A percentile compares a stretch with the other conserved stretches of the same genome.
Conservation (phyloP, 1,140 invertebrate species). For the Papilio machaon region DNA sequence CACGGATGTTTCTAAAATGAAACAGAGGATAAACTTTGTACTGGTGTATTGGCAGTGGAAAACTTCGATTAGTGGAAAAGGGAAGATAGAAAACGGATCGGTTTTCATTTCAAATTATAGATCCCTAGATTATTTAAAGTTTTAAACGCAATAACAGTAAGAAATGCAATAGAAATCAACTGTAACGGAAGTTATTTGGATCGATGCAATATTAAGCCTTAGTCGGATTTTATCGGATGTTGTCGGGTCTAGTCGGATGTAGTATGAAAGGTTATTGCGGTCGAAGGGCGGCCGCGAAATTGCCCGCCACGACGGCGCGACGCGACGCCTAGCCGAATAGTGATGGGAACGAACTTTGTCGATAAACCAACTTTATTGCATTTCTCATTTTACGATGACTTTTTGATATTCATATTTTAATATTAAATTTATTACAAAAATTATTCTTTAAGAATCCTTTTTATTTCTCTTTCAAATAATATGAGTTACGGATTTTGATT, state of each 20-base stretch:
- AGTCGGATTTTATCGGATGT: not conserved
- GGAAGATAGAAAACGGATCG: too few species aligned
- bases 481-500: too few species aligned
- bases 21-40: too few species aligned
- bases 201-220: not conserved
- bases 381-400: not conserved
- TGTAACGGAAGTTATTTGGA: not conserved
- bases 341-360: slow-evolving; percentile 5
- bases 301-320: slow-evolving; percentile 4
- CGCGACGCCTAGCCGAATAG: slow-evolving; percentile 6
- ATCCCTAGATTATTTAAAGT: too few species aligned
- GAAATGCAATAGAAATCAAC: too few species aligned
- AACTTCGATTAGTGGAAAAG: too few species aligned
- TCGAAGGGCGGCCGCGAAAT: slow-evolving; percentile 17
- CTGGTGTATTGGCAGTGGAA: too few species aligned
- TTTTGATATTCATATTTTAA: not conserved
- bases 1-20: too few species aligned
- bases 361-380: slow-evolving; percentile 3
- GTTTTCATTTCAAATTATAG: too few species aligned
- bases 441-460: too few species aligned
- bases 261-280: slow-evolving; percentile 13
- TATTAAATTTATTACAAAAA: not conserved
- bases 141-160: too few species aligned
- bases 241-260: not conserved
- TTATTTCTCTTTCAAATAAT: too few species aligned